Evolutionary conservation across 2,888 invertebrate species (phyloP).

Genomic region (Nysson spinosus): DNA sequence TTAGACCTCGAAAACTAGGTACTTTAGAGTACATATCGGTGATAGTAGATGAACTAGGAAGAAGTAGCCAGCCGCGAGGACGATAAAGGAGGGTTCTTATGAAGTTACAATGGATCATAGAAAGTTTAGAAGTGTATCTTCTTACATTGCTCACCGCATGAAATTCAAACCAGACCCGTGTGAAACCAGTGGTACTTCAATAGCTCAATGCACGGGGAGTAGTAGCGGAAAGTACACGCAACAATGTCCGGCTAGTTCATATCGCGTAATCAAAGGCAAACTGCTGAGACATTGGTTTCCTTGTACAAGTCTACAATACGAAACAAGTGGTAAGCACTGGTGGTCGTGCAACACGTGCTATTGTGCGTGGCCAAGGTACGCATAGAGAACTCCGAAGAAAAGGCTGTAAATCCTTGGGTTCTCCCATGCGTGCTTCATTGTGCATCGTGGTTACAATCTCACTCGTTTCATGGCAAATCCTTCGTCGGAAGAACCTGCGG

Average conservation of each 20-base stretch:
- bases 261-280: constrained; percentile 58
- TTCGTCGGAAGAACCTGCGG: constrained; percentile 58
- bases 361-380: constrained; percentile 56
- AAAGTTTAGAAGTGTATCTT: constrained; percentile 27
- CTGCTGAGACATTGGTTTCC: constrained; percentile 56
- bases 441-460: constrained; percentile 62
- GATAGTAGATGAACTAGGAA: too few relatives aligned
- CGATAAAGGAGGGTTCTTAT: constrained; percentile 17
- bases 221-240: constrained; percentile 13
- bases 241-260: constrained; percentile 48
- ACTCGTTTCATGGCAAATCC: constrained; percentile 66
- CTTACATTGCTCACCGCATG: constrained; percentile 20
- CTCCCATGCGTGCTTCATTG: constrained; percentile 60
- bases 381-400: constrained; percentile 53
- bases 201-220: constrained; percentile 39
- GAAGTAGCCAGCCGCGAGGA: too few relatives aligned
- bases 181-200: constrained; percentile 39
- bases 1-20: too few relatives aligned
- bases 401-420: constrained; percentile 61
- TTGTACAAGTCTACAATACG: constrained; percentile 47
- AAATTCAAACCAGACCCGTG: constrained; percentile 43
- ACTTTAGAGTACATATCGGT: too few relatives aligned
- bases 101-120: constrained; percentile 40
- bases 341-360: constrained; percentile 63
- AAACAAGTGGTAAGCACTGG: constrained; percentile 58